Base-by-base conservation (phyloP, 2,888 invertebrate species). In the Keiferia lycopersicella region DNA sequence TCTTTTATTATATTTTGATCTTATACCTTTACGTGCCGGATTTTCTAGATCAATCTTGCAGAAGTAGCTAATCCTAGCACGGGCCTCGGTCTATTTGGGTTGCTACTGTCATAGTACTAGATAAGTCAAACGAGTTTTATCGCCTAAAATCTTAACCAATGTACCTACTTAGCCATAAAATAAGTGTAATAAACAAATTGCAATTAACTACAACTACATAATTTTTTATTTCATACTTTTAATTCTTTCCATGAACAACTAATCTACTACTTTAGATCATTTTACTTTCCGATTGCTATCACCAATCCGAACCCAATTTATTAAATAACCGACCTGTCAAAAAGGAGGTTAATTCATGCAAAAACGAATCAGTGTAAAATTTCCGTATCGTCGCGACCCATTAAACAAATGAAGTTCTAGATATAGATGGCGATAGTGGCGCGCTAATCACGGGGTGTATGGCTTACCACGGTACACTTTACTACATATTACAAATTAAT, bases 301-400 rank as follows among this genome's bases (percentile, higher is more conserved):
- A 45, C 45, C 45, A 45, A 45, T 45, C 16, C 4, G 16, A 45
- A 45, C 4, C 45, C 45, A 45, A 45, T 45, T 45, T 45, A 45
- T 16, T 45, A 45, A 45, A 45, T n/a, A 45, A 45, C n/a, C 16
- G 45, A 45, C 45, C n/a, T 20, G 30, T 3, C 39, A 22, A 41
- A 50, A 20, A 16, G n/a, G n/a, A 45, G 45, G 45, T 45, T 45
- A 45, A 45, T 45, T 45, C 45, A 45, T 45, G 45, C 45, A 45
- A 45, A 45, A 45, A 45, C 45, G 45, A 45, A 45, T 45, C 45
- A 45, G 6, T 45, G 45, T 45, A n/a, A 45, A 45, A 45, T 45
- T 2, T n/a, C 45, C 45, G 16, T 45, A 45, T 45, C 45, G 8
- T n/a, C 16, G 45, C 16, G n/a, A 45, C 16, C 45, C 45, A 45